Conservation (phyloP, 2,888 invertebrate species). For the Antheraea assamensis region DNA sequence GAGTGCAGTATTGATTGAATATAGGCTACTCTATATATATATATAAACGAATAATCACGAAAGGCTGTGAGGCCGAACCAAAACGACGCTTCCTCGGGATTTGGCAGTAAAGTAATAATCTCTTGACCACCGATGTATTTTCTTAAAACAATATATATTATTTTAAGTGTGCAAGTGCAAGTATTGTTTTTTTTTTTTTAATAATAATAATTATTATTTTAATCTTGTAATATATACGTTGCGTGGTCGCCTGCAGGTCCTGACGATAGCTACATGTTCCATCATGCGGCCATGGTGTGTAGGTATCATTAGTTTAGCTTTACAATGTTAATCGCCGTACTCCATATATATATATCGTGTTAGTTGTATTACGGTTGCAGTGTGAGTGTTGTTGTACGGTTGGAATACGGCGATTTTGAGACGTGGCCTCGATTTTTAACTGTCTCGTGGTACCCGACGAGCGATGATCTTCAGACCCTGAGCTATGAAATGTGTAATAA, state of each 20-base stretch:
- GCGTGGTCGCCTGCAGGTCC: conserved; percentile 47
- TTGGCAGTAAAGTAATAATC: conserved; percentile 35
- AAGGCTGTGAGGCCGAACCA: conserved; percentile 75
- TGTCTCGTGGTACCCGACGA: conserved; percentile 46
- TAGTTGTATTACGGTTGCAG: conserved; percentile 20
- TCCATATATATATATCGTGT: conserved; percentile 42
- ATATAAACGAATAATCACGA: conserved; percentile 49
- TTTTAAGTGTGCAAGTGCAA: conserved; percentile 17
- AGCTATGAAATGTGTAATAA: conserved; percentile 78
- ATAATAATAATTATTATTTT: conserved; percentile 1
- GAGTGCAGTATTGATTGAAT: background rate
- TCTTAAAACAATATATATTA: conserved; percentile 19
- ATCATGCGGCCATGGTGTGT: conserved; percentile 80
- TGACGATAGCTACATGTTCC: conserved; percentile 61
- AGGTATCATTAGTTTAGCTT: conserved; percentile 53
- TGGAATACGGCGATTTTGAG: conserved; percentile 59
- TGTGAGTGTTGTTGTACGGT: conserved; percentile 5
- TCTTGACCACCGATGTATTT: conserved; percentile 33
- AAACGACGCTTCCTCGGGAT: conserved; percentile 57
- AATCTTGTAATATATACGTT: conserved; percentile 24
- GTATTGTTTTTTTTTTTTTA: background rate
- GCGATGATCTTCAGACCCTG: conserved; percentile 63
- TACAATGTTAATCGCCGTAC: conserved; percentile 58
- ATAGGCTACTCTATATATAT: background rate
- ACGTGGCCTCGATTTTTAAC: conserved; percentile 79